Conservation (phyloP, 2,888 invertebrate genomes). For the Myopa tessellatipennis region DNA sequence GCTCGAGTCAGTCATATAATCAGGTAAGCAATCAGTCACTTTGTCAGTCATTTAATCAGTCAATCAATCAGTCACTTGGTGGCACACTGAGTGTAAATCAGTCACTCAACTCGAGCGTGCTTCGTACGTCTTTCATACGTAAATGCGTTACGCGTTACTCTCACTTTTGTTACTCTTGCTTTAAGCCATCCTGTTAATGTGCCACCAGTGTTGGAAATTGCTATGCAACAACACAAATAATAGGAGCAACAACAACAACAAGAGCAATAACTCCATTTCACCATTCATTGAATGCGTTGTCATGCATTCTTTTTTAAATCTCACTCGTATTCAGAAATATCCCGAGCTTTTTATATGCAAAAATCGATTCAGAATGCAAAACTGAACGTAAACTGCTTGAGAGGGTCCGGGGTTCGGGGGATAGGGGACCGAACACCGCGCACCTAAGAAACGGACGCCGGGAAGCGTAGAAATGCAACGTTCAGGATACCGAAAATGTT, state of each 20-base stretch:
- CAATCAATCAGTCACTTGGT: background rate
- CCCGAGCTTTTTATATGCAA: background rate
- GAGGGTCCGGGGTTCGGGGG: no score
- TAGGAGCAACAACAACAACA: no score
- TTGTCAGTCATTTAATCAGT: background rate
- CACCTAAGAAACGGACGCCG: no score
- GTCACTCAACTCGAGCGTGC: background rate
- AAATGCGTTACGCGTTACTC: background rate
- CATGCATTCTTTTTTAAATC: background rate
- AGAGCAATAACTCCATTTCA: no score
- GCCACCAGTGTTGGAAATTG: background rate
- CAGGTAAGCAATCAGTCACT: no score
- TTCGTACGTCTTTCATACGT: background rate
- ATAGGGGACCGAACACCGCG: no score
- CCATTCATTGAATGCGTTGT: background rate
- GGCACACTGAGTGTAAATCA: background rate
- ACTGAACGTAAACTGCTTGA: background rate
- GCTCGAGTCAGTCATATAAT: no score
- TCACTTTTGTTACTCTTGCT: background rate
- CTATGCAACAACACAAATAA: background rate
- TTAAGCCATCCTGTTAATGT: background rate
- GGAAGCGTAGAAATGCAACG: no score
- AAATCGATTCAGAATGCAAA: slow-evolving; percentile 14
- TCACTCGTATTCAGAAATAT: background rate
- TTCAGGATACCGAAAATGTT: no score